Conservation (phyloP, 2,113 vertebrate genomes). For the Platysternon megacephalum region DNA sequence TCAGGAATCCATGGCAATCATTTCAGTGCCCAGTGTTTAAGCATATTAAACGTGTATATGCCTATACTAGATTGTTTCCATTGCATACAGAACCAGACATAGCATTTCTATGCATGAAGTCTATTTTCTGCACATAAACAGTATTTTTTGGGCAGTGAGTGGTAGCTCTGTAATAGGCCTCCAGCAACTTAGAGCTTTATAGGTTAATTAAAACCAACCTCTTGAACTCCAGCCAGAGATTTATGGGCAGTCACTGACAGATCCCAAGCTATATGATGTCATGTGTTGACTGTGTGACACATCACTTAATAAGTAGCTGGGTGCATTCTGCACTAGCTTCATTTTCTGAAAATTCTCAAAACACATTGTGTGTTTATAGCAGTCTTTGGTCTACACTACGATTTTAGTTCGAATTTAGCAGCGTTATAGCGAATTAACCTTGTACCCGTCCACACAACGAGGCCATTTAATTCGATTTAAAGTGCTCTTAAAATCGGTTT, state of each 20-base stretch:
- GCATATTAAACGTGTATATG: background rate
- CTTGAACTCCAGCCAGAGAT: background rate
- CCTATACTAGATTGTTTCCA: background rate
- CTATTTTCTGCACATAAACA: background rate
- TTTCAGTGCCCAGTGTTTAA: background rate
- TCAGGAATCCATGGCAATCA: background rate
- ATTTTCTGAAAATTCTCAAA: background rate
- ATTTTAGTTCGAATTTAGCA: no score
- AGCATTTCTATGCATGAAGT: background rate
- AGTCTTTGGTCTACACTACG: no score
- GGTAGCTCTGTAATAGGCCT: background rate
- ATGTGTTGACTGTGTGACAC: background rate
- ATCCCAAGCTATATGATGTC: background rate
- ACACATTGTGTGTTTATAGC: background rate
- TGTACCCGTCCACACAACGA: no score
- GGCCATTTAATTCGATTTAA: no score
- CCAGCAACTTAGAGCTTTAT: background rate
- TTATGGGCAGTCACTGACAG: background rate
- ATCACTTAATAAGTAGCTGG: background rate
- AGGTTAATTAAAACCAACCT: background rate
- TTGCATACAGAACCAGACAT: background rate
- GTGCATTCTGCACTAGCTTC: background rate
- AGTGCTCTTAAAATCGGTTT: no score
- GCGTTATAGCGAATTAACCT: no score
- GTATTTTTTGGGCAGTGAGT: background rate